Percentiles rank a stretch among this genome's conserved stretches.
Evolutionary conservation across 2,113 vertebrate genomes (phyloP).

Genomic region (Apodemus speciosus): DNA sequence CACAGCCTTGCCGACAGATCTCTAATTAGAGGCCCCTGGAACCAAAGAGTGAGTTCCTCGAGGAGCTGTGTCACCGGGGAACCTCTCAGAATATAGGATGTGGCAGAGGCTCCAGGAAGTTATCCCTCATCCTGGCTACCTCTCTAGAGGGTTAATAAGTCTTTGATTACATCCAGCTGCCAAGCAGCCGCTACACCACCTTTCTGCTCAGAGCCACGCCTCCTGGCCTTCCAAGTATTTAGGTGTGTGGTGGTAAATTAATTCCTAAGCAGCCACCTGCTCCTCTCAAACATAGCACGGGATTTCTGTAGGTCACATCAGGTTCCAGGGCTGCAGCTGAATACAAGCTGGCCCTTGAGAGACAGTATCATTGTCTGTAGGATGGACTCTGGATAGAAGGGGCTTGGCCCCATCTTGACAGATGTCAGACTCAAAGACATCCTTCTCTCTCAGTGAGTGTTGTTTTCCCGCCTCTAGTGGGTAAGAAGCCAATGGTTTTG

Average conservation of each 20-base stretch:
- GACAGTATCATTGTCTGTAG: not conserved
- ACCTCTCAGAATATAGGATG: not conserved
- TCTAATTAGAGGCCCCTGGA: not conserved
- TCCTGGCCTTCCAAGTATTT: not conserved
- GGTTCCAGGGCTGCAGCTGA: not conserved
- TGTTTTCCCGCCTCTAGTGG: not conserved
- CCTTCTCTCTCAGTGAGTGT: not conserved
- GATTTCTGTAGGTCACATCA: not conserved
- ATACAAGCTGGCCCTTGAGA: too few species aligned
- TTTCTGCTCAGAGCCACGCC: not conserved
- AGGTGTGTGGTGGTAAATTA: not conserved
- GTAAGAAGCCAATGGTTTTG: not conserved
- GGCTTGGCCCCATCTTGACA: too few species aligned
- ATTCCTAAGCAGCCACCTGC: not conserved
- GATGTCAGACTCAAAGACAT: not conserved
- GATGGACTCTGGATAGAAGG: not conserved
- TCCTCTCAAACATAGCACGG: not conserved
- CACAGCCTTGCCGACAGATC: not conserved
- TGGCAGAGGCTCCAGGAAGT: not conserved
- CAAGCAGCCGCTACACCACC: accelerated
- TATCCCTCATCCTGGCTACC: not conserved
- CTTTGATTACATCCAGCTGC: not conserved
- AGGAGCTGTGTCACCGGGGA: not conserved
- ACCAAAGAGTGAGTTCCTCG: not conserved
- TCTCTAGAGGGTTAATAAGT: constrained; percentile 13